phyloP scores from a whole-genome alignment of 2,888 invertebrate species.

The Erpobdella octoculata region DNA sequence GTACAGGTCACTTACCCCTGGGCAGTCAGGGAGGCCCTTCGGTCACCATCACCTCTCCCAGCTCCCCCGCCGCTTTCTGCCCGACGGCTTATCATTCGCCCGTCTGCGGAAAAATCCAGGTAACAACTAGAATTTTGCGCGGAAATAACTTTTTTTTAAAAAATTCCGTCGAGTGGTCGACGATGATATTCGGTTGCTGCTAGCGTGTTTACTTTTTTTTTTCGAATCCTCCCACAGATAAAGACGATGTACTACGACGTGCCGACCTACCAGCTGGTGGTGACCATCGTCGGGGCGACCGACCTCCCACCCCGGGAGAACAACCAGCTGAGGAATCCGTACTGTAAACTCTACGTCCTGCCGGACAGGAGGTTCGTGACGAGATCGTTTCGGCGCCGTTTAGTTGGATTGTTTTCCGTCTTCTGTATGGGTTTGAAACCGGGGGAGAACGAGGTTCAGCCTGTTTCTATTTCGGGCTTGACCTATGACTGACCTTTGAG shows the following conservation, averaged over 20 bases:
- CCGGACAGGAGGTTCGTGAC: slow-evolving; percentile 66
- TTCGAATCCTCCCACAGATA: background rate
- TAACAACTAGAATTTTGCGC: slow-evolving; percentile 50
- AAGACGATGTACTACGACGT: slow-evolving; percentile 58
- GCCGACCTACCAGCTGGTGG: slow-evolving; percentile 69
- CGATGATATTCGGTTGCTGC: background rate
- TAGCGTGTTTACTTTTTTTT: background rate
- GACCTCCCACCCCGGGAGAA: slow-evolving; percentile 71
- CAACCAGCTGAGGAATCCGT: slow-evolving; percentile 71
- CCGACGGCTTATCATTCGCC: slow-evolving; percentile 45
- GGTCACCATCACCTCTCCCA: slow-evolving; percentile 85
- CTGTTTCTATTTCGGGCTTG: too few species aligned
- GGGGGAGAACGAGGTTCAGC: too few species aligned
- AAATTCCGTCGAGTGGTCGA: background rate
- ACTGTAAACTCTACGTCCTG: slow-evolving; percentile 78
- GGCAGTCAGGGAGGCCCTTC: slow-evolving; percentile 58
- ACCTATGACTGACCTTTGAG: too few species aligned
- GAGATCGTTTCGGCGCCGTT: background rate
- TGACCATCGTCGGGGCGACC: slow-evolving; percentile 81
- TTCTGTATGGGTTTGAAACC: background rate
- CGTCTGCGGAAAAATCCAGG: slow-evolving; percentile 66
- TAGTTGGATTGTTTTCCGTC: background rate
- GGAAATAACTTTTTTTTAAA: background rate
- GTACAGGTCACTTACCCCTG: background rate
- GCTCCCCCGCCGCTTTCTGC: slow-evolving; percentile 67